Base-by-base conservation (phyloP, 2,797 vertebrate species). In the Coreius guichenoti region DNA sequence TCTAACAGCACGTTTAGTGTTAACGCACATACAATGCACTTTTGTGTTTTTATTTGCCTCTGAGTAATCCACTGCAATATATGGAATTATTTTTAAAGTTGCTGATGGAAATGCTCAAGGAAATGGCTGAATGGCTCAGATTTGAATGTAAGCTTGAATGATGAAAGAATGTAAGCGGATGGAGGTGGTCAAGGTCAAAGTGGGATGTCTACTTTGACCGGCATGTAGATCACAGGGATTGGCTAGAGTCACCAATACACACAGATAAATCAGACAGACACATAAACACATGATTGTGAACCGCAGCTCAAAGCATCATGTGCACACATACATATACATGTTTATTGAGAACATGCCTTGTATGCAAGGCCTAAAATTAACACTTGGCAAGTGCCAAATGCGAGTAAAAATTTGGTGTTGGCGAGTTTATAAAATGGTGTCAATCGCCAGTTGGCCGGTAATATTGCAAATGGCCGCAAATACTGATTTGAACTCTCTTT, bases 61-160 rank as follows among this genome's bases (percentile, higher is more conserved):
- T 45, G 8, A 39, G 36, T 31, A 47, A 61, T 85, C 23, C 17
- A 47, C 16, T 65, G 23, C 56, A 54, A 76, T 9, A n/a, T 36
- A 29, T 82, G 43, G 14, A 56, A 4, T 33, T 77, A 12, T 47
- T 29, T 85, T 86, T 58, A 33, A 79, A 65, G 45, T 21, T 65
- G 19, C 21, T 33, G 9, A 21, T 51, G 45, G 29, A 29, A 49
- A 31, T 31, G 17, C 45, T 51, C 45, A 31, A 12, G 21, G 49
- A 33, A 54, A 58, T 58, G 56, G 1, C 39, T 43, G 39, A 43
- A 43, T 43, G 39, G 39, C 21, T 56, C 54, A 23, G 39, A 43
- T 43, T 43, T 43, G 39, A 11, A 43, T 43, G 39, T 11, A 43
- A 9, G 39, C 39, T 9, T 43, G 8, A 45, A 45, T 45, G 9